Conservation (phyloP, 2,797 vertebrate species). For the Syngnathus acus region DNA sequence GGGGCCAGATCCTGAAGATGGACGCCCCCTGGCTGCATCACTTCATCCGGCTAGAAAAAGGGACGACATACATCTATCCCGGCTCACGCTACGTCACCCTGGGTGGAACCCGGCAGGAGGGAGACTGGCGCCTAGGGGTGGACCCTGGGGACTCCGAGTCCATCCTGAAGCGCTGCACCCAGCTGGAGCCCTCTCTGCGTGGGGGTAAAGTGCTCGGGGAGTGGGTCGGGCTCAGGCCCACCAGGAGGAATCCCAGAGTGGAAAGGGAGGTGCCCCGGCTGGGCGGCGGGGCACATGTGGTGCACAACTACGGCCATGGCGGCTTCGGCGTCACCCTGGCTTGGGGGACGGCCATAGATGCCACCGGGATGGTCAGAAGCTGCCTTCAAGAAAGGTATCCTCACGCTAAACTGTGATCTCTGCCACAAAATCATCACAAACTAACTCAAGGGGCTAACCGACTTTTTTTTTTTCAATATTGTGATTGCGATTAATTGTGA, state of each 20-base stretch:
- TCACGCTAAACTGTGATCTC: slow-evolving; percentile 57
- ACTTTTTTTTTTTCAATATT: too few relatives aligned
- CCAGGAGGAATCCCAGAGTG: slow-evolving; percentile 67
- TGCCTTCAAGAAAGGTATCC: slow-evolving; percentile 51
- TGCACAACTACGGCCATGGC: slow-evolving; percentile 91
- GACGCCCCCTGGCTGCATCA: slow-evolving; percentile 86
- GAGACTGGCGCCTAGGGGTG: slow-evolving; percentile 69
- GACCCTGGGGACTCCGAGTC: slow-evolving; percentile 57
- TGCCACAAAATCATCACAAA: not conserved
- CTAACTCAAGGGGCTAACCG: too few relatives aligned
- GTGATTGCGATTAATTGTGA: too few relatives aligned
- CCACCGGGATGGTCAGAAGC: slow-evolving; percentile 68
- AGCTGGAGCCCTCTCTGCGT: slow-evolving; percentile 77
- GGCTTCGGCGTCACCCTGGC: slow-evolving; percentile 77
- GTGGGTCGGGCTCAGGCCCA: slow-evolving; percentile 82
- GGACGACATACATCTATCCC: slow-evolving; percentile 82
- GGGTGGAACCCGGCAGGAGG: slow-evolving; percentile 80
- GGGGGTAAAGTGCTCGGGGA: slow-evolving; percentile 51
- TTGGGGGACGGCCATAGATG: slow-evolving; percentile 79
- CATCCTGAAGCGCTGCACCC: slow-evolving; percentile 76
- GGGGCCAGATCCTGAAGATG: slow-evolving; percentile 83
- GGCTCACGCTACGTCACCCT: slow-evolving; percentile 70
- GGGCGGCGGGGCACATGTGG: slow-evolving; percentile 61
- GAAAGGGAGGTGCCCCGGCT: slow-evolving; percentile 68
- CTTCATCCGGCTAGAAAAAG: slow-evolving; percentile 79